Conservation (phyloP, 1,140 invertebrate species). For the Centruroides sculpturatus region DNA sequence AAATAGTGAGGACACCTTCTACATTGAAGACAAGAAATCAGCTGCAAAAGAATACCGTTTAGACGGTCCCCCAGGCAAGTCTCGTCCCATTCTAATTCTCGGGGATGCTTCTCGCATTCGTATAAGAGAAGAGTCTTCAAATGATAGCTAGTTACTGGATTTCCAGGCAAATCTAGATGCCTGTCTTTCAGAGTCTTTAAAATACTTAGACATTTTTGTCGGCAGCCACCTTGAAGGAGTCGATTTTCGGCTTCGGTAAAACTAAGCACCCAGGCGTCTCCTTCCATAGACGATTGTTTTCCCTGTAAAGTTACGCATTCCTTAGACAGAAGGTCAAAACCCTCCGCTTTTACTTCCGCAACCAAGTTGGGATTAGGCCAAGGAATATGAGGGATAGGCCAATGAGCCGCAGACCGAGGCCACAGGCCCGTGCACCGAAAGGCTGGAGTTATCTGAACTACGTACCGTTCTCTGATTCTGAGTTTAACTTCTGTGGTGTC, state of each 20-base stretch:
- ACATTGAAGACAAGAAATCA: conserved; percentile 95
- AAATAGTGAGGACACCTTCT: conserved; percentile 92
- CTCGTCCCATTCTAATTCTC: conserved; percentile 93
- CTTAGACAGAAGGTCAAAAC: conserved; percentile 88
- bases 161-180: conserved; percentile 82
- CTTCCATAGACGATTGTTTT: conserved; percentile 91
- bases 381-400: conserved; percentile 77
- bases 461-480: conserved; percentile 66
- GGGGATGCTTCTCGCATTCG: conserved; percentile 96
- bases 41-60: conserved; percentile 88
- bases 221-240: conserved; percentile 67
- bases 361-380: conserved; percentile 91
- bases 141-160: conserved; percentile 85
- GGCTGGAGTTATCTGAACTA: conserved; percentile 77
- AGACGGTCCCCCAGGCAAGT: conserved; percentile 81
- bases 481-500: conserved; percentile 81
- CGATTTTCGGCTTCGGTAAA: conserved; percentile 89
- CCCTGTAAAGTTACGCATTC: conserved; percentile 60
- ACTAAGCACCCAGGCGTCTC: conserved; percentile 91
- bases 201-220: conserved; percentile 76
- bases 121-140: conserved; percentile 89
- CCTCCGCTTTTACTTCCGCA: conserved; percentile 91
- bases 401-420: conserved; percentile 87
- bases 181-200: conserved; percentile 85
- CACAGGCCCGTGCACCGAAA: conserved; percentile 87